phyloP scores from a whole-genome alignment of 2,888 invertebrate species.

The Tuta absoluta region DNA sequence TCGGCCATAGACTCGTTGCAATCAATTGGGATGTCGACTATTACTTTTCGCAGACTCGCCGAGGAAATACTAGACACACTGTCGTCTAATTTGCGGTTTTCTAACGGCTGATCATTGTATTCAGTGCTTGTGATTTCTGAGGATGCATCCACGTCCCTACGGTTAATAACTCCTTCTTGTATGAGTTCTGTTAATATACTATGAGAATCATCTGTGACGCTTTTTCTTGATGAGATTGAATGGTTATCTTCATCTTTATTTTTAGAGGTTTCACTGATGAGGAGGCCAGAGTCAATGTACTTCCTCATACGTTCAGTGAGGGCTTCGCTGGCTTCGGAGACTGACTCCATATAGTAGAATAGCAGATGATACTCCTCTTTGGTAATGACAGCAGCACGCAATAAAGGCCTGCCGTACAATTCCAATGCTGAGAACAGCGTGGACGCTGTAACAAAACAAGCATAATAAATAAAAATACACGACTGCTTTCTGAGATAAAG shows the following conservation, averaged over 20 bases:
- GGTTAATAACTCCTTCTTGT: conserved; percentile 72
- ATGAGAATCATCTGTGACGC: conserved; percentile 54
- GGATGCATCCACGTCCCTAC: conserved; percentile 70
- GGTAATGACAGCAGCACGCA: conserved; percentile 74
- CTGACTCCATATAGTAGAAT: conserved; percentile 76
- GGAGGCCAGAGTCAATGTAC: conserved; percentile 75
- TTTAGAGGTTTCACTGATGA: conserved; percentile 55
- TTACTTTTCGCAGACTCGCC: conserved; percentile 62
- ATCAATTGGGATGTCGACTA: conserved; percentile 70
- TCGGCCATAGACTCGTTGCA: conserved; percentile 63
- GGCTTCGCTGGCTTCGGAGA: conserved; percentile 75
- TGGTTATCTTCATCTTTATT: conserved; percentile 49
- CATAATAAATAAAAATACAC: no score
- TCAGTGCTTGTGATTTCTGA: conserved; percentile 65
- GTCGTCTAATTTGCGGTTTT: conserved; percentile 62
- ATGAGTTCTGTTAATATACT: conserved; percentile 72
- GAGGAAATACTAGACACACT: conserved; percentile 62
- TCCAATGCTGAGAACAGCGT: conserved; percentile 83
- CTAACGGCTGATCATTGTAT: conserved; percentile 54
- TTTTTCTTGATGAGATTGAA: conserved; percentile 48
- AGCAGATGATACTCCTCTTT: conserved; percentile 78
- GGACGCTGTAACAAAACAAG: conserved; percentile 71
- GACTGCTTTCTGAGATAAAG: no score
- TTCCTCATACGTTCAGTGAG: conserved; percentile 75
- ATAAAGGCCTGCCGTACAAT: conserved; percentile 83